Evolutionary conservation across 2,797 vertebrate genomes (phyloP), one percentile per base, ranked within the genome.

Genomic region (Odontamblyopus lacepedii): DNA sequence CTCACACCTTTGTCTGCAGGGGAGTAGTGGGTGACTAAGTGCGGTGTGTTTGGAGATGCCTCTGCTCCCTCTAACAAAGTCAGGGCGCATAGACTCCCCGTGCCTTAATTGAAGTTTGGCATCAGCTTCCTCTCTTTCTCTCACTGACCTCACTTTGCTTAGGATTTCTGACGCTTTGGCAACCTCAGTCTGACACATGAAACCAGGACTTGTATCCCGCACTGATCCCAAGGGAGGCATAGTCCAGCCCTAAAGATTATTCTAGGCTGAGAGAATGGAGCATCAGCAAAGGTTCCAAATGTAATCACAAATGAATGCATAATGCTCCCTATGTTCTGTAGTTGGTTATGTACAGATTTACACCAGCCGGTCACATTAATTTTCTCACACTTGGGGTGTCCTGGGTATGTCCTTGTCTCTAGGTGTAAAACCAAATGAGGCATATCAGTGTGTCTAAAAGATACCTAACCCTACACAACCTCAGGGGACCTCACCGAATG

Each of bases 91-190:
- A 80, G 74, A 76, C 81, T 87, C 87, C 81, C 73, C 19, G 13
- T 79, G 89, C 73, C 76, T 85, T 90, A 85, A 90, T 90, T 90
- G 82, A 82, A 80, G 75, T 67, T 88, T 92, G 91, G 91, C 85
- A 88, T 76, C 38, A 30, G 56, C 30, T 57, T 69, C 55, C 72
- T 82, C 72, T 61, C 74, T 82, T 69, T 81, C 82, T 69, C 72
- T 88, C 59, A 56, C 67, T 91, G 87, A 91, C 87, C 85, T 92
- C 87, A 80, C 70, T 61, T 82, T 86, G 78, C 87, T 91, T 68
- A 72, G 76, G 83, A 70, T 81, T 83, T 87, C 81, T 75, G 86
- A 78, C 15, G 85, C 83, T 78, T 85, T 84, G 72, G 60, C 78
- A 88, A 76, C 69, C 81, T 88, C 77, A 78, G 69, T 50, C 72